Evolutionary conservation across 2,113 vertebrate species (phyloP).

Genomic region (Mugil cephalus): DNA sequence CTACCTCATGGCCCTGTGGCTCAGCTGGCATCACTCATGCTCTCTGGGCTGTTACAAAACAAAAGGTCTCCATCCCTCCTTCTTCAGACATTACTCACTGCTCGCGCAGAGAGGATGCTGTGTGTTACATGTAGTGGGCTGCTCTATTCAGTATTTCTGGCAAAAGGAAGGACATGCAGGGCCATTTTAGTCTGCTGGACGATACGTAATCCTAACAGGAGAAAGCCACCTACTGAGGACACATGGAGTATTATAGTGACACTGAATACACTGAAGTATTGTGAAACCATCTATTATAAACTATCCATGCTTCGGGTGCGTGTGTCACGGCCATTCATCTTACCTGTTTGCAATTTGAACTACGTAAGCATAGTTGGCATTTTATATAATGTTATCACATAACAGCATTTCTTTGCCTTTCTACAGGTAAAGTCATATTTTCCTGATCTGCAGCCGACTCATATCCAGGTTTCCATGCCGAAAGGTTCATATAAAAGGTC

Average conservation of each 20-base stretch:
- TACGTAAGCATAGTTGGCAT: neutral
- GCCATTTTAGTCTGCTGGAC: slow-evolving; percentile 28
- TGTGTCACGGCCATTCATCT: too few species aligned
- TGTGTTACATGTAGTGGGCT: slow-evolving; percentile 31
- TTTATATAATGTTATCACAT: neutral
- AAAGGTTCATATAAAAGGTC: neutral
- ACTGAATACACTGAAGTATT: slow-evolving; percentile 18
- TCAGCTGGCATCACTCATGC: slow-evolving; percentile 62
- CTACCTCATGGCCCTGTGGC: slow-evolving; percentile 60
- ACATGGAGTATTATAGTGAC: slow-evolving; percentile 18
- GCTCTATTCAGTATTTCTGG: slow-evolving; percentile 42
- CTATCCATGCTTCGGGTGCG: neutral
- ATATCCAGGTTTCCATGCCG: neutral
- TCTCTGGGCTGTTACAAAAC: slow-evolving; percentile 71
- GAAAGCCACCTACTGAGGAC: slow-evolving; percentile 45
- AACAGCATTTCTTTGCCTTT: too few species aligned
- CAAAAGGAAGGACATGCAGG: slow-evolving; percentile 43
- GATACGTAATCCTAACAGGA: slow-evolving; percentile 24
- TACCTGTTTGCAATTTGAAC: neutral
- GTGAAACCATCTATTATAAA: slow-evolving; percentile 21
- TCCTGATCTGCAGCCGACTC: neutral
- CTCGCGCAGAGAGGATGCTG: slow-evolving; percentile 50
- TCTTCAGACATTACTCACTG: slow-evolving; percentile 62
- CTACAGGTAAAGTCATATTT: slow-evolving; percentile 1
- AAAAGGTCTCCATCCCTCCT: slow-evolving; percentile 64